A percentile compares a stretch with the other conserved stretches of the same genome.
Conservation (phyloP, 2,113 vertebrate genomes). For the Coregonus clupeaformis region DNA sequence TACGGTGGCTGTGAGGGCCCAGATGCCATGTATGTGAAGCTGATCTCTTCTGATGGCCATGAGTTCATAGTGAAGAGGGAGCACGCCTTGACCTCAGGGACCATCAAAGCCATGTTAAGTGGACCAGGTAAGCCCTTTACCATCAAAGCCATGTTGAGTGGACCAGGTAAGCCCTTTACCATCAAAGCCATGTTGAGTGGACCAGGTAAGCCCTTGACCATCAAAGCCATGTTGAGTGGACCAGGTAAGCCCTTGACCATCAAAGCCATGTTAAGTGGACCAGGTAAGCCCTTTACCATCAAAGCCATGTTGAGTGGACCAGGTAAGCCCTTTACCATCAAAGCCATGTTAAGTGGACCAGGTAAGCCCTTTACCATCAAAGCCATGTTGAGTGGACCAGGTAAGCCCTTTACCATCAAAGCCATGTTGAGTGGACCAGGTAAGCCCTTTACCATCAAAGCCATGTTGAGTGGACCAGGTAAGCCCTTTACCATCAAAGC, state of each 20-base stretch:
- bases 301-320: constrained; percentile 97
- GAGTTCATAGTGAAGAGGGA: constrained; percentile 99
- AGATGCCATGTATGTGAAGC: constrained; percentile 98
- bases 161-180: constrained; percentile 85
- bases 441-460: constrained; percentile 90
- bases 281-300: constrained; percentile 88
- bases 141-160: constrained; percentile 98
- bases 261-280: constrained; percentile 98
- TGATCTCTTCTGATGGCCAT: constrained; percentile 98
- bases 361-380: constrained; percentile 89
- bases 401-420: constrained; percentile 88
- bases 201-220: constrained; percentile 85
- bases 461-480: constrained; percentile 88
- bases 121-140: constrained; percentile 71
- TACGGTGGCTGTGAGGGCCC: constrained; percentile 98
- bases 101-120: constrained; percentile 99
- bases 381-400: constrained; percentile 98
- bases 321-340: constrained; percentile 78
- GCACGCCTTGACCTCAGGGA: constrained; percentile 96
- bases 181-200: constrained; percentile 99
- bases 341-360: constrained; percentile 98
- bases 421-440: constrained; percentile 98
- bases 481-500: constrained; percentile 87
- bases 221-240: constrained; percentile 98
- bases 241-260: constrained; percentile 84